Base-by-base conservation (phyloP, 2,888 invertebrate genomes). In the Steromphala cineraria region DNA sequence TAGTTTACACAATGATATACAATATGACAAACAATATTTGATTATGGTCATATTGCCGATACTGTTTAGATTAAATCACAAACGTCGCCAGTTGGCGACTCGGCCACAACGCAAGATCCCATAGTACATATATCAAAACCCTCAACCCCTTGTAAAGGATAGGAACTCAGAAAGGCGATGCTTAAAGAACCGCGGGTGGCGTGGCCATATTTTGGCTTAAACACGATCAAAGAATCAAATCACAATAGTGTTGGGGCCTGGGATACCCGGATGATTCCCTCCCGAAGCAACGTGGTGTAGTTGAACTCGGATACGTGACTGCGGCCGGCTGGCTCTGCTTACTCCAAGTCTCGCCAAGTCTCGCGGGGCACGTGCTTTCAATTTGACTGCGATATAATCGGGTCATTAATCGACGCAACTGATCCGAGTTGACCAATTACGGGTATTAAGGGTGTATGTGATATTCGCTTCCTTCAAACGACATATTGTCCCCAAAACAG, bases 351-450 rank as follows among this genome's bases (percentile, higher is more conserved):
- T 71, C 71, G 71, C 71, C 17, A 36, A n/a, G n/a, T 71, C 71
- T 36, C 71, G 31, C 40, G 36, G 17, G 71, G 36, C 71, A 71
- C 71, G 71, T 36, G 71, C 71, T 36, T 71, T 71, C 71, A 71
- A 71, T 71, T 71, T 71, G 71, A 71, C 71, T 71, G 71, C 71
- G 71, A 71, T 71, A 71, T 71, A 71, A 71, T 71, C 71, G 71
- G 71, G 71, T 71, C 71, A 71, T 71, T 71, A 71, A 71, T 71
- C 71, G 71, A 71, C 71, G 71, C 71, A 71, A 71, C 71, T 19
- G 71, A 71, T 71, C 31, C 71, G 36, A 71, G 71, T 71, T 71
- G 71, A 40, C 71, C 71, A 71, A 71, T 71, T 71, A 71, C 40
- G 19, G 40, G 71, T 71, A 31, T 71, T 71, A 71, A 36, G 40